Conservation (phyloP, 1,140 invertebrate species). For the Halyomorpha halys region DNA sequence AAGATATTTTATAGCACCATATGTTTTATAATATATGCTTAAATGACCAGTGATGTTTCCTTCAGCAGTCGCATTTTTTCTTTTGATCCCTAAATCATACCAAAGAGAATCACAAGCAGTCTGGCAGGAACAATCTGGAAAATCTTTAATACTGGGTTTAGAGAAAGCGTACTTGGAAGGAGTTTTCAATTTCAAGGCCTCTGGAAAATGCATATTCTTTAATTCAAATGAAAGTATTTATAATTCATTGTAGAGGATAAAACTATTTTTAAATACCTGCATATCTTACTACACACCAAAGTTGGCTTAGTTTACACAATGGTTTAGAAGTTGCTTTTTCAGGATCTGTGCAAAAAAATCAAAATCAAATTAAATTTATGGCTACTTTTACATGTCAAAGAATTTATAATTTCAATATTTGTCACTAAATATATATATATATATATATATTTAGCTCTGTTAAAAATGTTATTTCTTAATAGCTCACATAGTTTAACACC, state of each 20-base stretch:
- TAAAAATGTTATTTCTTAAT: too few species aligned
- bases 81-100: constrained; percentile 9
- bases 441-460: too few species aligned
- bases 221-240: neutral
- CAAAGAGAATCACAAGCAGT: neutral
- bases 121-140: neutral
- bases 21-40: neutral
- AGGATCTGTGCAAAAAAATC: neutral
- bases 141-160: neutral
- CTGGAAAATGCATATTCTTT: neutral
- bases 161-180: neutral
- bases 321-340: neutral
- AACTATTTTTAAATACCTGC: neutral
- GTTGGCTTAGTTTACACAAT: constrained; percentile 3
- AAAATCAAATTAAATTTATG: too few species aligned
- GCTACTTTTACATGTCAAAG: too few species aligned
- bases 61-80: neutral
- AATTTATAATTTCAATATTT: too few species aligned
- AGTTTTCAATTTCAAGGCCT: neutral
- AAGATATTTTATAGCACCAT: neutral
- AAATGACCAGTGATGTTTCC: neutral
- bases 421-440: too few species aligned
- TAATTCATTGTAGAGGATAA: neutral
- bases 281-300: neutral
- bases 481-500: too few species aligned